These are phyloP conservation scores for Syndactyla subalaris DNA, from an alignment of 2,797 vertebrate genomes.

Conservation along the genomic window DNA sequence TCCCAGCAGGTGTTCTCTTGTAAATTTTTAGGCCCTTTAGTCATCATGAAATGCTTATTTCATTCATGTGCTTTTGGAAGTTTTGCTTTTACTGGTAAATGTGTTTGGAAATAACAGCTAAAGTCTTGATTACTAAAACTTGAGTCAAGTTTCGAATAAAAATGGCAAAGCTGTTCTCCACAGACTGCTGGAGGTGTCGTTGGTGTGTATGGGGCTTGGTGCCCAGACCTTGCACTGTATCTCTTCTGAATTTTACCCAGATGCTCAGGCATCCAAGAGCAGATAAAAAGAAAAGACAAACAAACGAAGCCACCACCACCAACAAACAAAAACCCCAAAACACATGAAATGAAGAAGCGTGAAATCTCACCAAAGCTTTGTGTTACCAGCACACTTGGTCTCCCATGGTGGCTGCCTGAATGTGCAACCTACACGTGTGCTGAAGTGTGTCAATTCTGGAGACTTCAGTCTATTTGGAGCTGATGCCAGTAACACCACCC, in stretches of 20 bases:
- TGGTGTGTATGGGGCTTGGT: not conserved
- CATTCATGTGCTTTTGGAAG: not conserved
- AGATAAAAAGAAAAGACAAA: not conserved
- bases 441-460: not conserved
- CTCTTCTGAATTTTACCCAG: not conserved
- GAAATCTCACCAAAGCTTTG: not conserved
- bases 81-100: not conserved
- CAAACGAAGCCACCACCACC: not conserved
- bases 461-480: not conserved
- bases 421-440: not conserved
- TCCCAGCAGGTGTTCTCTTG: not conserved
- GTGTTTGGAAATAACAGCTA: not conserved
- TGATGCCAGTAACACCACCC: not conserved
- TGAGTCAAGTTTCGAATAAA: not conserved
- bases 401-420: not conserved
- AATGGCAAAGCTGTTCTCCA: not conserved
- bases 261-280: not conserved
- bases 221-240: not conserved
- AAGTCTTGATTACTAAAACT: not conserved
- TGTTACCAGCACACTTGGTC: not conserved
- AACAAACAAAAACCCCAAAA: not conserved
- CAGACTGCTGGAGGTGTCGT: not conserved
- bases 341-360: not conserved
- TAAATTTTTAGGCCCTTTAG: not conserved
- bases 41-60: not conserved